Percentiles rank a stretch among this genome's conserved stretches.
phyloP scores from a whole-genome alignment of 1,140 invertebrate species.

The Penaeus japonicus region DNA sequence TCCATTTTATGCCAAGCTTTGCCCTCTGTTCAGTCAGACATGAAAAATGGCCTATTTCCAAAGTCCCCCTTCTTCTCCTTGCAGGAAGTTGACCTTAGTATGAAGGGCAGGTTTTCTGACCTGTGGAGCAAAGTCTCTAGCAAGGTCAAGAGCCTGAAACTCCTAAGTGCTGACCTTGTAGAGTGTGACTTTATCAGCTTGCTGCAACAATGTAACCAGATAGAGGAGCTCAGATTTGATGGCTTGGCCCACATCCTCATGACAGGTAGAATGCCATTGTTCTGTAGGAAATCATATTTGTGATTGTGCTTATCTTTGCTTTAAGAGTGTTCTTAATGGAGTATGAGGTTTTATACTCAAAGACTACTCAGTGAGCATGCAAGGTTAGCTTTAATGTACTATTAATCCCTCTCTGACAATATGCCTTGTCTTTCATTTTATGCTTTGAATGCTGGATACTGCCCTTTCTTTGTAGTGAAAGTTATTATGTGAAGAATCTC shows the following conservation, averaged over 20 bases:
- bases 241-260: constrained; percentile 41
- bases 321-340: too few relatives aligned
- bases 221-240: constrained; percentile 28
- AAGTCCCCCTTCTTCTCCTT: constrained; percentile 4
- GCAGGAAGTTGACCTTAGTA: constrained; percentile 35
- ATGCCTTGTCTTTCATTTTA: too few relatives aligned
- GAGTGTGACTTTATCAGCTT: constrained; percentile 24
- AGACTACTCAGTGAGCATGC: too few relatives aligned
- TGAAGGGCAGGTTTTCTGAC: constrained; percentile 13
- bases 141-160: constrained; percentile 11
- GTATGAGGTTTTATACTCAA: too few relatives aligned
- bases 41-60: not conserved
- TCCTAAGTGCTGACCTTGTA: constrained; percentile 15
- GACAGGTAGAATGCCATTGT: constrained; percentile 33
- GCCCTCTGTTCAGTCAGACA: not conserved
- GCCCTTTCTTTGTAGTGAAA: too few relatives aligned
- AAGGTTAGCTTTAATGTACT: too few relatives aligned
- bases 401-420: too few relatives aligned
- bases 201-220: constrained; percentile 17
- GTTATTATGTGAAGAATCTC: too few relatives aligned
- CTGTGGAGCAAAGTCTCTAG: constrained; percentile 25
- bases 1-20: not conserved
- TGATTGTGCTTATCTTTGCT: not conserved
- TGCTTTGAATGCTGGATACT: too few relatives aligned
- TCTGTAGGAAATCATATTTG: not conserved